Percentiles rank a stretch among this genome's conserved stretches.
Conservation (phyloP, 2,797 vertebrate species). For the Thunnus albacares region DNA sequence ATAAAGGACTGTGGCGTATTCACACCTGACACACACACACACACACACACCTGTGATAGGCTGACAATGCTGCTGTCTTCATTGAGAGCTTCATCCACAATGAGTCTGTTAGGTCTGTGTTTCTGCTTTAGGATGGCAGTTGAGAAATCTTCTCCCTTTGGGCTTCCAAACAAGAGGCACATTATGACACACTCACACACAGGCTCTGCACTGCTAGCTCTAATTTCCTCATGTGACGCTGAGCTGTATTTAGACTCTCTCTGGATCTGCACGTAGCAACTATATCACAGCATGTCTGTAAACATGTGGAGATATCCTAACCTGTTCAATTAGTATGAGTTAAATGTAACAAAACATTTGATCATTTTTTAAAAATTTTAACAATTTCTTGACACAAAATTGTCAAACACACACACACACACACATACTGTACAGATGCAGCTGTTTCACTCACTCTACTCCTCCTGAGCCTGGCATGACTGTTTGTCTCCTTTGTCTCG, state of each 20-base stretch:
- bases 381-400: background rate
- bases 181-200: slow-evolving; percentile 49
- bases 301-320: slow-evolving; percentile 4
- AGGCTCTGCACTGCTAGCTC: slow-evolving; percentile 61
- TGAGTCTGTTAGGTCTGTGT: slow-evolving; percentile 84
- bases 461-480: slow-evolving; percentile 73
- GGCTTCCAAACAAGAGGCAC: slow-evolving; percentile 70
- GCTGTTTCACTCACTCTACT: slow-evolving; percentile 78
- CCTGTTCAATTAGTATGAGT: background rate
- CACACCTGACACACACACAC: slow-evolving; percentile 18
- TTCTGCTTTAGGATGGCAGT: slow-evolving; percentile 88
- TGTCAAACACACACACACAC: background rate
- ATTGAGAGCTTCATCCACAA: slow-evolving; percentile 86
- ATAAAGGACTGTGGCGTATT: background rate
- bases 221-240: slow-evolving; percentile 78
- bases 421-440: slow-evolving; percentile 25
- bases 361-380: too few species aligned
- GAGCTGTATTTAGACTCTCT: slow-evolving; percentile 73
- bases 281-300: background rate
- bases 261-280: slow-evolving; percentile 54
- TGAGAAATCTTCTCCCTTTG: slow-evolving; percentile 85
- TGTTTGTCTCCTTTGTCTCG: slow-evolving; percentile 39
- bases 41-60: slow-evolving; percentile 79
- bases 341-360: background rate
- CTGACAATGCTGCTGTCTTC: slow-evolving; percentile 88